Conservation (phyloP, 2,888 invertebrate genomes). For the Lasioglossum vierecki region DNA sequence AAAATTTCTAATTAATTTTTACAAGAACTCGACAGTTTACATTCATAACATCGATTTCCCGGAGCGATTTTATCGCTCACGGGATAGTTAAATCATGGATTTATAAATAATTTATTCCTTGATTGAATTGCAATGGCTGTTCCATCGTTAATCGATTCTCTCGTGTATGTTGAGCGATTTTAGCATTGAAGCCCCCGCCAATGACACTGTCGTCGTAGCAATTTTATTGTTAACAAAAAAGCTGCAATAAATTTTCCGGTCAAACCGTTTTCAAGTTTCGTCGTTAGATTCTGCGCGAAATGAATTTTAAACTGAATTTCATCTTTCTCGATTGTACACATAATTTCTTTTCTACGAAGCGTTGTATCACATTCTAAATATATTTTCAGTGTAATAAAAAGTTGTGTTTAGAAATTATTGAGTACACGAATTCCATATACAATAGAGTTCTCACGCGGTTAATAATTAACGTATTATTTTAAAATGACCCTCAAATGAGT, state of each 20-base stretch:
- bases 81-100: neutral
- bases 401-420: neutral
- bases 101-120: neutral
- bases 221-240: neutral
- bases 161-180: constrained; percentile 3
- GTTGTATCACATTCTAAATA: neutral
- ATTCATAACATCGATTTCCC: neutral
- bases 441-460: no score
- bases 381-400: neutral
- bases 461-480: no score
- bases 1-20: constrained; percentile 9
- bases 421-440: no score
- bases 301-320: neutral
- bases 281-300: neutral
- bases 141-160: constrained; percentile 10
- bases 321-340: neutral
- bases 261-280: neutral
- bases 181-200: neutral
- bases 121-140: neutral
- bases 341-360: neutral
- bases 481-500: no score
- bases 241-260: neutral
- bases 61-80: neutral
- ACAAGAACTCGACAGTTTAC: neutral
- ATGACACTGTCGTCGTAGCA: neutral